phyloP scores from a whole-genome alignment of 2,797 vertebrate genomes.

The Heliangelus exortis region DNA sequence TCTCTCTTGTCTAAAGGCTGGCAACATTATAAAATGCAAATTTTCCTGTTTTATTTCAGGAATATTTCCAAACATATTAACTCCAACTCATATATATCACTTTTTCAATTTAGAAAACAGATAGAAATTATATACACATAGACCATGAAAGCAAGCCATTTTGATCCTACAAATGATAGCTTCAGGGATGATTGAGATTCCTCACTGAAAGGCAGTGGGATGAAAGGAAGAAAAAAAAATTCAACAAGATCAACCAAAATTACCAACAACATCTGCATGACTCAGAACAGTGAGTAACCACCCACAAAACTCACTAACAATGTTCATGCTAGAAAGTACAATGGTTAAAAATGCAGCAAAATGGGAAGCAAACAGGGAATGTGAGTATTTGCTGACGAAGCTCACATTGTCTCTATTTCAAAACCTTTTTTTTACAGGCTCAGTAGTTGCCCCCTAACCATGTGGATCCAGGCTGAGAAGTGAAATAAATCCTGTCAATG shows the following conservation, averaged over 20 bases:
- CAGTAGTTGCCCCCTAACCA: not conserved
- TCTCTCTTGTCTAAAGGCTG: not conserved
- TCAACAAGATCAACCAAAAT: not conserved
- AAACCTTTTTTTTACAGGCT: not conserved
- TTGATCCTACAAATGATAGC: not conserved
- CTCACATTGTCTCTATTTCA: not conserved
- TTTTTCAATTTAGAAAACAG: not conserved
- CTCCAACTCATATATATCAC: not conserved
- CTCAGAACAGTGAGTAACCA: not conserved
- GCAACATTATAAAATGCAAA: not conserved
- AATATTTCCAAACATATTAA: not conserved
- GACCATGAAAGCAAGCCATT: not conserved
- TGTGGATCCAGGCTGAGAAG: not conserved
- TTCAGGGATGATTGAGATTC: not conserved
- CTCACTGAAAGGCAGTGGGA: not conserved
- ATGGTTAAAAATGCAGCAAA: not conserved
- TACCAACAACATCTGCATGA: slow-evolving; percentile 9
- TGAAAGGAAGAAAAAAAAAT: not conserved
- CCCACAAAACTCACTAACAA: not conserved
- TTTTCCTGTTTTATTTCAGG: not conserved
- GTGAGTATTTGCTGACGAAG: not conserved
- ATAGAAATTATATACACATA: not conserved
- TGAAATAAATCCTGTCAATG: not conserved
- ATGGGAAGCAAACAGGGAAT: not conserved
- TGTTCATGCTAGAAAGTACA: not conserved